These are phyloP conservation scores for Plestiodon gilberti DNA, from an alignment of 2,113 vertebrate genomes.

Conservation along the genomic window DNA sequence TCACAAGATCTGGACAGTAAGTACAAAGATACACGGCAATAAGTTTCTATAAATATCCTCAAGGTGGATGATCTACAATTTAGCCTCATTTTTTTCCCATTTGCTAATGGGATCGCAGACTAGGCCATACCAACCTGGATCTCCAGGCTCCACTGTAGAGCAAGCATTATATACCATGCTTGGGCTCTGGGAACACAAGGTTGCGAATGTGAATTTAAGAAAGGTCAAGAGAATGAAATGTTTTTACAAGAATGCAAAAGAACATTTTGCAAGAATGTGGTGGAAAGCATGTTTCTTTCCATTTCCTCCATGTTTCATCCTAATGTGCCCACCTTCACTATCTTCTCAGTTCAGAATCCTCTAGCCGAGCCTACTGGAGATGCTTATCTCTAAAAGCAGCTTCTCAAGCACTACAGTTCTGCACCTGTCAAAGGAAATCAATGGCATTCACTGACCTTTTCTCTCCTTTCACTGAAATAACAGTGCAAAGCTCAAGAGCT, in stretches of 20 bases:
- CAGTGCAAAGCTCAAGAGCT: conserved; percentile 39
- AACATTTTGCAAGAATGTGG: no score
- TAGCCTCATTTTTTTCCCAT: no score
- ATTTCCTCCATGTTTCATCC: background rate
- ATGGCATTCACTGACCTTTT: conserved; percentile 23
- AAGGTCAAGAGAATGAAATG: background rate
- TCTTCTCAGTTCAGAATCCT: background rate
- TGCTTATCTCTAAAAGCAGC: conserved; percentile 9
- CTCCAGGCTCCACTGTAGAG: no score
- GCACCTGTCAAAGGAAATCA: background rate
- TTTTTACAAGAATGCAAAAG: no score
- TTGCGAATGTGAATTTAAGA: background rate
- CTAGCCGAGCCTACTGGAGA: background rate
- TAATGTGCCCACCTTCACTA: background rate
- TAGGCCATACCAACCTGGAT: no score
- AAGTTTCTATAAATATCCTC: no score
- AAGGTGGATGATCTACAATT: no score
- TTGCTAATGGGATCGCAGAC: no score
- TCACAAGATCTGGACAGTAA: no score
- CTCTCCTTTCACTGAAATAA: conserved; percentile 13
- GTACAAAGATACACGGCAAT: no score
- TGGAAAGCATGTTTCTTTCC: background rate
- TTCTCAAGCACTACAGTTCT: background rate
- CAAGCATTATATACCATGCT: no score
- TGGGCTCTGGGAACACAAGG: background rate